phyloP scores from a whole-genome alignment of 1,140 invertebrate species.

The Liolophura sinensis region DNA sequence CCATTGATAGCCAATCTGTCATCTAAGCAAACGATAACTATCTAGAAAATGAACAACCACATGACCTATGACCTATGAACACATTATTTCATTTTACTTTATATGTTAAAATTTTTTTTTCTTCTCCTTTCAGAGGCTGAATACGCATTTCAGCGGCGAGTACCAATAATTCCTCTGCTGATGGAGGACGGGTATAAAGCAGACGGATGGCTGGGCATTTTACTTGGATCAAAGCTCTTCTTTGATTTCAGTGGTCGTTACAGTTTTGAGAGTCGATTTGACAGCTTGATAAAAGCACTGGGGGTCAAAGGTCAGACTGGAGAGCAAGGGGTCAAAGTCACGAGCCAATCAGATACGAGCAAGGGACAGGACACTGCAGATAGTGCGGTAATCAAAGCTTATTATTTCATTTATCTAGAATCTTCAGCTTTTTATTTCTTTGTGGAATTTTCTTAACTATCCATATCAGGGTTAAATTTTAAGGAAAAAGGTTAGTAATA shows the following conservation, averaged over 20 bases:
- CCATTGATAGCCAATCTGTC: neutral
- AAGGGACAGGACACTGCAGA: too few species aligned
- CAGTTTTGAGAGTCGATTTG: slow-evolving; percentile 35
- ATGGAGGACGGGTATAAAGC: slow-evolving; percentile 45
- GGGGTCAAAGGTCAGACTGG: too few species aligned
- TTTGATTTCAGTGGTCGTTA: slow-evolving; percentile 50
- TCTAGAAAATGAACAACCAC: neutral
- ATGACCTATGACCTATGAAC: neutral
- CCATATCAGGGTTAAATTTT: too few species aligned
- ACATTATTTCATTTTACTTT: neutral
- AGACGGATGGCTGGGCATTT: slow-evolving; percentile 53
- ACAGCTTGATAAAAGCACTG: slow-evolving; percentile 31
- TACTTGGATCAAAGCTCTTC: slow-evolving; percentile 48
- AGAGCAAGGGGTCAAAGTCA: too few species aligned
- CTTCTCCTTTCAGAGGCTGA: slow-evolving; percentile 45
- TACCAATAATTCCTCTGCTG: slow-evolving; percentile 45
- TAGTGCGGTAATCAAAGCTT: too few species aligned
- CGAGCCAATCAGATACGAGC: too few species aligned
- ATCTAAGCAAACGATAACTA: neutral
- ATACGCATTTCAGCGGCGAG: slow-evolving; percentile 45
- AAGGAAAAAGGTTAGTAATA: too few species aligned
- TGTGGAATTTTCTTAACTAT: too few species aligned
- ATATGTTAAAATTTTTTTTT: too few species aligned
- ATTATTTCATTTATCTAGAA: too few species aligned
- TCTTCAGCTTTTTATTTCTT: too few species aligned